Conservation (phyloP, 2,797 vertebrate species). For the Argentina silus region DNA sequence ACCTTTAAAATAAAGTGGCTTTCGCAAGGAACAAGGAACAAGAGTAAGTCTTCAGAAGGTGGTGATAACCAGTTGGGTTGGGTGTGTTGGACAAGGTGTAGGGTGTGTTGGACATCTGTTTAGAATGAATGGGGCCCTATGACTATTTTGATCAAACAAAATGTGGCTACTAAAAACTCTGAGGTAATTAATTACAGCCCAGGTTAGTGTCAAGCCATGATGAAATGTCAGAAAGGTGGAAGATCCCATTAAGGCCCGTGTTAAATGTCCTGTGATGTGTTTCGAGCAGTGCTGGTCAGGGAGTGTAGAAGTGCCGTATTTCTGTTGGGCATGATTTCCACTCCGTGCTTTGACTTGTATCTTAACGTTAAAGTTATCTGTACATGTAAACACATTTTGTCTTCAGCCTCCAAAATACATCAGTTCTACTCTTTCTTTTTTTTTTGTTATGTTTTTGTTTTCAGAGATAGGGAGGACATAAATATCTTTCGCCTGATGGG, state of each 20-base stretch:
- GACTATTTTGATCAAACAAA: too few relatives aligned
- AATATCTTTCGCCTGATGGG: constrained; percentile 24
- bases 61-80: too few relatives aligned
- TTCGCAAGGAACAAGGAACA: too few relatives aligned
- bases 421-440: not conserved
- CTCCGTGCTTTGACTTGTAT: constrained; percentile 12
- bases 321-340: constrained; percentile 29
- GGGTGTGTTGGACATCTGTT: too few relatives aligned
- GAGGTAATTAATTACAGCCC: too few relatives aligned
- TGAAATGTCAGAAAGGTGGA: too few relatives aligned
- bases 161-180: too few relatives aligned
- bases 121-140: too few relatives aligned
- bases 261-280: constrained; percentile 12
- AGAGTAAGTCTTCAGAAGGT: too few relatives aligned
- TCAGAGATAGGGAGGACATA: constrained; percentile 15
- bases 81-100: too few relatives aligned
- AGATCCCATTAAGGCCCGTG: not conserved
- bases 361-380: constrained; percentile 17
- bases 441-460: not conserved
- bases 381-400: not conserved
- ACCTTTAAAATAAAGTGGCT: too few relatives aligned
- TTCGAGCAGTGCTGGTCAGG: constrained; percentile 19
- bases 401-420: constrained; percentile 6
- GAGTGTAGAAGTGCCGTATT: not conserved
- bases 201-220: too few relatives aligned